A percentile compares a stretch with the other conserved stretches of the same genome.
Conservation (phyloP, 1,140 invertebrate species). For the Zaprionus kolodkinae region DNA sequence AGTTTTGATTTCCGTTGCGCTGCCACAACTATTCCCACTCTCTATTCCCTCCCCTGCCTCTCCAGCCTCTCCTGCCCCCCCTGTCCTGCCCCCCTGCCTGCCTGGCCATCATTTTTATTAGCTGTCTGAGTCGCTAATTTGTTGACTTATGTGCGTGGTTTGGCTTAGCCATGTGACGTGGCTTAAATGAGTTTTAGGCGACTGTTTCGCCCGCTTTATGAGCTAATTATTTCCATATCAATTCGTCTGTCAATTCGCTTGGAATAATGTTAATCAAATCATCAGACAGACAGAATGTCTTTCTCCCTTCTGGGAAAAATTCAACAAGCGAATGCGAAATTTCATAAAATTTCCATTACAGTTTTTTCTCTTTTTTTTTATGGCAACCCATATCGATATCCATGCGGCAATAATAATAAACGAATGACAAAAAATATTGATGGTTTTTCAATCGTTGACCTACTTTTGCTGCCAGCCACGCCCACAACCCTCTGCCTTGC, state of each 20-base stretch:
- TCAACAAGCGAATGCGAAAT: conserved; percentile 42
- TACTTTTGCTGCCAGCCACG: conserved; percentile 53
- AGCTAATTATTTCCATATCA: conserved; percentile 46
- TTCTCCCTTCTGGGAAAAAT: conserved; percentile 55
- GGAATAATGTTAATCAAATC: conserved; percentile 53
- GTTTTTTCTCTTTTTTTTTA: conserved; percentile 13
- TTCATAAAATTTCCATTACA: conserved; percentile 48
- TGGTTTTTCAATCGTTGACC: conserved; percentile 72
- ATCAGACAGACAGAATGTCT: not conserved
- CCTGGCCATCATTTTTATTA: conserved; percentile 26
- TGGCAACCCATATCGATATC: conserved; percentile 44
- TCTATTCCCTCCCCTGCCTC: no score
- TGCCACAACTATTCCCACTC: not conserved
- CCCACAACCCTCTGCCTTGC: not conserved
- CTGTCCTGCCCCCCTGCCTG: not conserved
- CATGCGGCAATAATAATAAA: conserved; percentile 49
- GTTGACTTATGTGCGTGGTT: conserved; percentile 11
- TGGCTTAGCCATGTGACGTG: no score
- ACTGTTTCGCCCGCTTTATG: no score
- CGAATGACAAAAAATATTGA: conserved; percentile 40
- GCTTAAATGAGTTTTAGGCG: no score
- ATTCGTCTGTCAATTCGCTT: conserved; percentile 40
- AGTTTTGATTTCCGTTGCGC: conserved; percentile 13
- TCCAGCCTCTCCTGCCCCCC: not conserved
- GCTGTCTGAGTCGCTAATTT: conserved; percentile 41